Conservation (phyloP, 2,797 vertebrate genomes). For the Poeciliopsis turneri region DNA sequence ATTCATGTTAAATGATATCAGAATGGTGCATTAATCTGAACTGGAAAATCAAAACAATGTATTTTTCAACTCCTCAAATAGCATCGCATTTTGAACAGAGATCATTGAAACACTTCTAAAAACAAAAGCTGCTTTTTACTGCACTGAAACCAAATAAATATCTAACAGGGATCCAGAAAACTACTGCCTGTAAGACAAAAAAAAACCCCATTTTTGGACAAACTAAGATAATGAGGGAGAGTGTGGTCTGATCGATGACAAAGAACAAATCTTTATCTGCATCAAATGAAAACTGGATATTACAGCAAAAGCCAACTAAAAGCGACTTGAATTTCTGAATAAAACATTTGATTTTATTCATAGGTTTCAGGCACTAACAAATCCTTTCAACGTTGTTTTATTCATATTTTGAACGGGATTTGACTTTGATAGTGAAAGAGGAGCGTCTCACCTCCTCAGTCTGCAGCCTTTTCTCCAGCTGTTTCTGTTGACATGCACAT, state of each 20-base stretch:
- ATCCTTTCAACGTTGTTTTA: neutral
- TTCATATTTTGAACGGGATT: neutral
- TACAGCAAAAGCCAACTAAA: neutral
- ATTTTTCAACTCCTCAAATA: neutral
- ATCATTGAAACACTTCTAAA: neutral
- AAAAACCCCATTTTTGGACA: neutral
- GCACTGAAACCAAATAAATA: neutral
- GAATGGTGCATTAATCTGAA: neutral
- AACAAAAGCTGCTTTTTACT: neutral
- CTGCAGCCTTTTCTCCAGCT: constrained; percentile 57
- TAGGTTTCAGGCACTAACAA: neutral
- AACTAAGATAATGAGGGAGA: neutral
- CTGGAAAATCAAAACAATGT: neutral
- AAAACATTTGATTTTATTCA: neutral
- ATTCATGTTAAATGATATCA: too few species aligned
- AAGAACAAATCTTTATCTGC: neutral
- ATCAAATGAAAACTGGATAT: neutral
- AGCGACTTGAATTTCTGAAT: neutral
- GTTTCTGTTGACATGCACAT: constrained; percentile 67
- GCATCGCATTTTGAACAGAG: neutral
- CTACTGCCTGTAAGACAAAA: neutral
- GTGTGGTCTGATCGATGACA: neutral
- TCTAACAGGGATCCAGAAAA: neutral
- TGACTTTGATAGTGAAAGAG: neutral
- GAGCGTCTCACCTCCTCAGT: constrained; percentile 65